Evolutionary conservation across 2,888 invertebrate genomes (phyloP), one percentile per base, ranked within the genome.

Genomic region (Sarcophaga variegata): DNA sequence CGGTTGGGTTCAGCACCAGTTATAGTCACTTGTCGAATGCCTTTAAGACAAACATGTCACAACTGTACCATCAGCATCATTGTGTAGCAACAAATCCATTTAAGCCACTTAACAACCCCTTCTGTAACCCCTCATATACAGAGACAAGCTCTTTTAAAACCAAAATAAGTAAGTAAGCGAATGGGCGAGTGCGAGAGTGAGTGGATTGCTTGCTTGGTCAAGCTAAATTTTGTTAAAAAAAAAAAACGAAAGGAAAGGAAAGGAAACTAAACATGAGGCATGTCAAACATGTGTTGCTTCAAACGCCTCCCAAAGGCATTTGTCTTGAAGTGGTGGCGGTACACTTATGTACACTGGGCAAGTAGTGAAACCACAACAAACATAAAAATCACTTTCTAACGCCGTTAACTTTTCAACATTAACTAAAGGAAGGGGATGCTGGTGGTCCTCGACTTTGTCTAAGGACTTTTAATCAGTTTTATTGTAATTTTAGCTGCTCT

Each of bases 171-270:
- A 62, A 62, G 62, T n/a, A 10, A 20, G n/a, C 12, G 49, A 10
- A 10, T 59, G 17, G 67, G 49, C 77, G 76, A 83, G 69, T 72
- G 67, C 76, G 81, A 82, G 81, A 78, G 49, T 82, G 82, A 83
- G 69, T 72, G 67, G 79, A 79, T 87, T 84, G 81, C 79, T 87
- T 84, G 81, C 81, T 82, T 81, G 87, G 87, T 87, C 87, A 87
- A 84, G 84, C 71, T 66, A 76, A 76, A 80, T 84, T 76, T 37
- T 37, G 37, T 37, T 37, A 37, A 37, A 37, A 37, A 37, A 8
- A 37, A 5, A 27, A 27, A 27, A 4, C 20, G 20, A 27, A 37
- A 37, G 0, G 1, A 37, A 37, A 37, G 1, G 6, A 6, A 6
- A 37, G 75, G 71, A 84, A 80, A 84, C 80, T 80, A 76, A 72